Evolutionary conservation across 1,140 invertebrate species (phyloP), one percentile per base, ranked within the genome.

Genomic region (Rhagoletis zephyria): DNA sequence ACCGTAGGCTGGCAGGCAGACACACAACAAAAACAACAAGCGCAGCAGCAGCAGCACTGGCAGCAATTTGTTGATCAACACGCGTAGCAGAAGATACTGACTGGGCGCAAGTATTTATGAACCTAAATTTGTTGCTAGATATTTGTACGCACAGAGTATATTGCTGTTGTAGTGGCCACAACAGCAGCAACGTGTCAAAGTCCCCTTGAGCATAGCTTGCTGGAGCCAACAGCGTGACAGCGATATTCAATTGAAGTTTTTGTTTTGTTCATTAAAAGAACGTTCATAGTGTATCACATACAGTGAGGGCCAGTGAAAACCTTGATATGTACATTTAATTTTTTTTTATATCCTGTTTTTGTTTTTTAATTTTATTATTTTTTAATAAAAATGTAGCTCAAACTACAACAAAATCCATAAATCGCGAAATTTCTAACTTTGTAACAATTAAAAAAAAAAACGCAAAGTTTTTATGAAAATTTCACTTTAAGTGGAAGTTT

Each of bases 1-100:
- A 93, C 91, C 89, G 91, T 87, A 88, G 89, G 90, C 89, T 90
- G 88, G 89, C 87, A 67, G n/a, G 67, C 86, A 70, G 86, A 74
- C 86, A 87, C 42, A 61, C 85, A 77, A 63, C 42, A 85, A 85
- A 19, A 61, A 30, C 81, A 85, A 85, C 59, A 56, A 60, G 51
- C 59, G 16, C 61, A 63, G 12, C 59, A 67, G 64, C 64, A 67
- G 30, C 30, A 67, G 30, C 30, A 48, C 5, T 30, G 19, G 19
- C 56, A 61, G 14, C 81, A 85, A 59, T 85, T 85, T 60, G 40
- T 60, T 63, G 59, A 81, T 56, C 74, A 61, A 85, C 59, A 6
- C 63, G 85, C 85, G 60, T 81, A 81, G n/a, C 9, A 51, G 48
- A 48, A 59, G 56, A 42, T 61, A 19, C 14, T 63, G 56, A 85